Conservation (phyloP, 2,797 vertebrate species). For the Mionectes olivaceus region DNA sequence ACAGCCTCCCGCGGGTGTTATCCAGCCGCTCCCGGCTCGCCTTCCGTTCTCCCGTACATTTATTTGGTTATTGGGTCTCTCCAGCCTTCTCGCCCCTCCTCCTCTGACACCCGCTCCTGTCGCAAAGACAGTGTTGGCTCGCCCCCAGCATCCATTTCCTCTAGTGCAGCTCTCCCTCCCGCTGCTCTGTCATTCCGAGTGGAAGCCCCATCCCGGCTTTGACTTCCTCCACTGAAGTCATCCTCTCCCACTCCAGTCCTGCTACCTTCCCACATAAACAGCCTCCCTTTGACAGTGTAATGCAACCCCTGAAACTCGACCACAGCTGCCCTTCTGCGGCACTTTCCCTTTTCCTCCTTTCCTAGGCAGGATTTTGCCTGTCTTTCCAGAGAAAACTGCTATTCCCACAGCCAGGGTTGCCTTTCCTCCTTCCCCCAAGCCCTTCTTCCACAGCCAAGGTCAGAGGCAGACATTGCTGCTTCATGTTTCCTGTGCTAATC, state of each 20-base stretch:
- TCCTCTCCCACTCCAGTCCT: not conserved
- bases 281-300: not conserved
- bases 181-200: not conserved
- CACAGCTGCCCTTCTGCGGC: not conserved
- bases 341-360: not conserved
- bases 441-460: not conserved
- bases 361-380: not conserved
- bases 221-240: constrained; percentile 4
- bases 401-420: fast-evolving
- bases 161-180: not conserved
- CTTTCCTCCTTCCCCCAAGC: not conserved
- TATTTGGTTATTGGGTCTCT: constrained; percentile 23
- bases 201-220: not conserved
- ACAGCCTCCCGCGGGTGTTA: not conserved
- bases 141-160: constrained; percentile 64
- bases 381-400: not conserved
- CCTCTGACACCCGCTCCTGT: constrained; percentile 44
- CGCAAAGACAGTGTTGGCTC: constrained; percentile 51
- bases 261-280: not conserved
- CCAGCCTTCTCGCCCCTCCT: constrained; percentile 27
- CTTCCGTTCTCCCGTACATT: not conserved
- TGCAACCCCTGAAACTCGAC: not conserved
- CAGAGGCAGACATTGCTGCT: not conserved
- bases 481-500: not conserved
- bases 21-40: not conserved